Evolutionary conservation across 2,113 vertebrate species (phyloP).

Genomic region (Xenotilapia caudafasciata): DNA sequence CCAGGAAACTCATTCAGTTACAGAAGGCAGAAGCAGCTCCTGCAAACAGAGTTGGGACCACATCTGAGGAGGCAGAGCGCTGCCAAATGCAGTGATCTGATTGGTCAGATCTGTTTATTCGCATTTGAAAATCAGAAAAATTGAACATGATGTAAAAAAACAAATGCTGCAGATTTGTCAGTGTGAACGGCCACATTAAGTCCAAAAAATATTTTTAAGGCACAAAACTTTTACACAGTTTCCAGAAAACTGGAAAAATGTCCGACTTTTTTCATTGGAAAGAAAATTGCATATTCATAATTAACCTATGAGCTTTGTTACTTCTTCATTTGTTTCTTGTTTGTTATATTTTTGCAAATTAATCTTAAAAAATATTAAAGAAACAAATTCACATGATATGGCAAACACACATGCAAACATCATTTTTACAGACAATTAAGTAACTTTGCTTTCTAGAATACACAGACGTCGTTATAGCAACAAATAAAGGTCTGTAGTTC

Average conservation of each 20-base stretch:
- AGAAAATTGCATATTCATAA: neutral
- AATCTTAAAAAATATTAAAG: neutral
- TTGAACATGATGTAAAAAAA: neutral
- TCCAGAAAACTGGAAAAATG: neutral
- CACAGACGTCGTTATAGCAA: neutral
- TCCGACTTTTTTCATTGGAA: neutral
- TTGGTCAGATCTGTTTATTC: neutral
- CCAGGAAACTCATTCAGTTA: neutral
- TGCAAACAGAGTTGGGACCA: neutral
- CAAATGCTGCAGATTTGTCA: neutral
- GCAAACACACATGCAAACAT: neutral
- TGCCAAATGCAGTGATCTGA: neutral
- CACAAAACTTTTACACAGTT: neutral
- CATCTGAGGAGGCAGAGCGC: fast-evolving
- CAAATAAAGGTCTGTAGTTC: neutral
- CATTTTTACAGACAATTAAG: neutral
- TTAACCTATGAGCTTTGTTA: neutral
- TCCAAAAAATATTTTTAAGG: neutral
- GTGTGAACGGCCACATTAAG: neutral
- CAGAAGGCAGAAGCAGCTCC: neutral
- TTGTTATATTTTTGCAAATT: neutral
- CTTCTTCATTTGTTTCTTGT: neutral
- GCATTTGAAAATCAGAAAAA: neutral
- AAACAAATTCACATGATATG: neutral
- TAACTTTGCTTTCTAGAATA: neutral